Conservation (phyloP, 2,888 invertebrate genomes). For the Synanthedon andrenaeformis region DNA sequence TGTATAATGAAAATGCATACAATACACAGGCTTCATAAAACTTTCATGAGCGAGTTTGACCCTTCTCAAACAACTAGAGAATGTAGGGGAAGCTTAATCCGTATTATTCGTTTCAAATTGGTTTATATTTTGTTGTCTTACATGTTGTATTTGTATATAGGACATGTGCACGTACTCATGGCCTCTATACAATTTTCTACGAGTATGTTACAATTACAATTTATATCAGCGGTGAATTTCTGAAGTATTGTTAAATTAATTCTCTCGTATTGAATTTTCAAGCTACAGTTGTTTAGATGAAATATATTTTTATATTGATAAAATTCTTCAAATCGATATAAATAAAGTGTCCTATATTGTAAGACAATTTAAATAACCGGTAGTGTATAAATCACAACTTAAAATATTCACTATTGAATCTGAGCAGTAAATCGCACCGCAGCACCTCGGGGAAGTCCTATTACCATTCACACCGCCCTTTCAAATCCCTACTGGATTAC, state of each 20-base stretch:
- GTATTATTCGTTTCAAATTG: constrained; percentile 19
- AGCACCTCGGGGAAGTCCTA: constrained; percentile 58
- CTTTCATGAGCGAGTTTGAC: constrained; percentile 24
- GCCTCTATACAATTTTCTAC: too few relatives aligned
- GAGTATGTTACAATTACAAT: too few relatives aligned
- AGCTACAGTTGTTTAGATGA: too few relatives aligned
- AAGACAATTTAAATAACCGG: constrained; percentile 29
- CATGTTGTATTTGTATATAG: too few relatives aligned
- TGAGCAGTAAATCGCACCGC: constrained; percentile 67
- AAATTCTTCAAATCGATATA: too few relatives aligned
- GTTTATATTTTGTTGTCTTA: constrained; percentile 7
- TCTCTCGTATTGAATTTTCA: too few relatives aligned
- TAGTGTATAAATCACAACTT: constrained; percentile 55
- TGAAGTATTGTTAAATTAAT: too few relatives aligned
- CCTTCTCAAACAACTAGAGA: constrained; percentile 28
- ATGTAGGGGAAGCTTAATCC: constrained; percentile 14
- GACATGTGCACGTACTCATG: too few relatives aligned
- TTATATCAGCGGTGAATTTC: too few relatives aligned
- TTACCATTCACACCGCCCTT: constrained; percentile 68
- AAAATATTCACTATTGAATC: constrained; percentile 69
- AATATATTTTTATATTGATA: too few relatives aligned
- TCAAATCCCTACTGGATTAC: constrained; percentile 64
- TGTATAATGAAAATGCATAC: neutral
- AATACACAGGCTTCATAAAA: constrained; percentile 22
- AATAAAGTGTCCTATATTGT: neutral